Evolutionary conservation across 2,888 invertebrate species (phyloP), one percentile per base, ranked within the genome.

Genomic region (Cetonia aurata): DNA sequence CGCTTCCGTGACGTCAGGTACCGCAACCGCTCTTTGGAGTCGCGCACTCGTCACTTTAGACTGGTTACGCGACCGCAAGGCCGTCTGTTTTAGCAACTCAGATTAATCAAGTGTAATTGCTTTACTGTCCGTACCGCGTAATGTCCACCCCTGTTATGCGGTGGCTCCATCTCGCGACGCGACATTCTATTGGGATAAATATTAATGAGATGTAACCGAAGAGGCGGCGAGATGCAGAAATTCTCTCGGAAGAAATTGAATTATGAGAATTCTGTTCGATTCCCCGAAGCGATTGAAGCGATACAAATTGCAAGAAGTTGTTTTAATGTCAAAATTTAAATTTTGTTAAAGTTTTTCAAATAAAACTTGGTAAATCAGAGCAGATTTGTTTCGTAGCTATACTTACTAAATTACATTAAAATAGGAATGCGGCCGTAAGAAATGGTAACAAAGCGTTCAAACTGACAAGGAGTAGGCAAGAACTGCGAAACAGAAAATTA

Each of bases 71-170:
- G 33, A 25, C 60, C 60, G 48, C 48, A 15, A 25, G 48, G 15
- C 62, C 48, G 25, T 33, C 62, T 62, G 62, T 62, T 48, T 62
- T 62, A 19, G 62, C 31, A 62, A 50, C 33, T 48, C 62, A 48
- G 62, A 62, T 62, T 62, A 62, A 62, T 62, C 62, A 62, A 50
- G 62, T 48, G 48, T 62, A 62, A 62, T 62, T 62, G 62, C 62
- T 62, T 33, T 48, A 62, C 62, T 62, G 62, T 48, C 62, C 48
- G 62, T 62, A 48, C 15, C 8, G 48, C 44, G 62, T 48, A 62
- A 62, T 62, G 62, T 48, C 62, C 62, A 48, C 33, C 48, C 33
- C 48, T 19, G 48, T 62, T 62, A 31, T 59, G 42, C 59, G 46
- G 48, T 48, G 13, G 48, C 33, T 42, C 15, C 48, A 13, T 15